Evolutionary conservation across 2,113 vertebrate genomes (phyloP), one percentile per base, ranked within the genome.

Genomic region (Apaloderma vittatum): DNA sequence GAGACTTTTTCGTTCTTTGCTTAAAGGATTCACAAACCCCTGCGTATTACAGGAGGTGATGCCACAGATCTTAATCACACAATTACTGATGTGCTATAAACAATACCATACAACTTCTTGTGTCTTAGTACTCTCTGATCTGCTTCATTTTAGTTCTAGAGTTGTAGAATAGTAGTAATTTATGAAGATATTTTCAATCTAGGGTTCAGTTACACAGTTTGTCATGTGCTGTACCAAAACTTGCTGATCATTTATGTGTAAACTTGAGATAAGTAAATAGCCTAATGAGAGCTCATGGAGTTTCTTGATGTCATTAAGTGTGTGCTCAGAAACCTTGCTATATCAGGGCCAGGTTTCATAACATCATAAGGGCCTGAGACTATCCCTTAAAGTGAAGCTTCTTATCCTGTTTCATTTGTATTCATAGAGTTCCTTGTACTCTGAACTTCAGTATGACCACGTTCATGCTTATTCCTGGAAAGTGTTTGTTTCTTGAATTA

Each of bases 341-440:
- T 54, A 75, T 90, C 27, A 58, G 15, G 34, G 32, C 77, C 49
- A 14, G 40, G 19, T 81, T 90, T 90, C 2, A 0, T 70, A 81
- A 59, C 21, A 58, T 77, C 24, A 3, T 46, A 46, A 62, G 7
- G 14, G 4, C 40, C 27, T 76, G 54, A 93, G 43, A 27, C 58
- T 61, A 18, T 72, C 54, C 37, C 17, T 77, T 65, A 27, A 89
- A 65, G 36, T 70, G n/a, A 82, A 88, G 29, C 67, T 85, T 90
- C 36, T 84, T 90, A 57, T 93, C 49, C 27, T 79, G 29, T 79
- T 85, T 77, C 55, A 76, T 90, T 92, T 86, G 26, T 88, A 55
- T 82, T 86, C 2, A 1, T 52, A 59, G n/a, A 92, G 55, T 74
- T 95, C 36, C 45, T 90, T 77, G 51, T 90, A 43, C 59, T 92